phyloP scores from a whole-genome alignment of 2,888 invertebrate species.

The Marasmarcha lunaedactyla region DNA sequence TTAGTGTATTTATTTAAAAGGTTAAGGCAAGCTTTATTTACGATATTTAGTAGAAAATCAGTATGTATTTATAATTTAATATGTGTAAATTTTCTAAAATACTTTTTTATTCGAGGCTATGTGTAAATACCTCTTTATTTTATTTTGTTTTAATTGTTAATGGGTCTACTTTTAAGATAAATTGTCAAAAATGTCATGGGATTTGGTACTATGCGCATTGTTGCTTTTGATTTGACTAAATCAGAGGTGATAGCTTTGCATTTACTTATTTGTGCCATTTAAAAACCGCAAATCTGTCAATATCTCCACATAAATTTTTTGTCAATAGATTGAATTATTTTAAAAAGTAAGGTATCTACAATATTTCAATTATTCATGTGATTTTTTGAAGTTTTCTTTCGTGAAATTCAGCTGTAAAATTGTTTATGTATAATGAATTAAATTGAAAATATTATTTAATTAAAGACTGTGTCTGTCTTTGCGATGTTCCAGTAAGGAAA shows the following conservation, averaged over 20 bases:
- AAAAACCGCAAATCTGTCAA: neutral
- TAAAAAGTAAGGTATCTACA: too few species aligned
- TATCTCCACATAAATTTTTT: neutral
- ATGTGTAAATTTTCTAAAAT: slow-evolving; percentile 41
- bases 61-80: slow-evolving; percentile 60
- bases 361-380: too few species aligned
- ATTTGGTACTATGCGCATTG: neutral
- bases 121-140: slow-evolving; percentile 57
- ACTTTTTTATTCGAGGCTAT: slow-evolving; percentile 51
- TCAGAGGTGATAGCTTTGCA: slow-evolving; percentile 54
- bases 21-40: slow-evolving; percentile 26
- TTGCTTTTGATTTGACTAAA: neutral
- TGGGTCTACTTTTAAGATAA: neutral
- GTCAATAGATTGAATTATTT: too few species aligned
- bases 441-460: too few species aligned
- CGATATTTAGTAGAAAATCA: slow-evolving; percentile 30
- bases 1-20: slow-evolving; percentile 52
- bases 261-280: slow-evolving; percentile 53
- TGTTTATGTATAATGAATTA: too few species aligned
- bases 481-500: too few species aligned
- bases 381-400: too few species aligned
- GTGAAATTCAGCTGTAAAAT: too few species aligned
- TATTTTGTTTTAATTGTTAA: slow-evolving; percentile 16
- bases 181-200: neutral
- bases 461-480: too few species aligned